Evolutionary conservation across 2,797 vertebrate genomes (phyloP).

Genomic region (Sebastes diaconus): DNA sequence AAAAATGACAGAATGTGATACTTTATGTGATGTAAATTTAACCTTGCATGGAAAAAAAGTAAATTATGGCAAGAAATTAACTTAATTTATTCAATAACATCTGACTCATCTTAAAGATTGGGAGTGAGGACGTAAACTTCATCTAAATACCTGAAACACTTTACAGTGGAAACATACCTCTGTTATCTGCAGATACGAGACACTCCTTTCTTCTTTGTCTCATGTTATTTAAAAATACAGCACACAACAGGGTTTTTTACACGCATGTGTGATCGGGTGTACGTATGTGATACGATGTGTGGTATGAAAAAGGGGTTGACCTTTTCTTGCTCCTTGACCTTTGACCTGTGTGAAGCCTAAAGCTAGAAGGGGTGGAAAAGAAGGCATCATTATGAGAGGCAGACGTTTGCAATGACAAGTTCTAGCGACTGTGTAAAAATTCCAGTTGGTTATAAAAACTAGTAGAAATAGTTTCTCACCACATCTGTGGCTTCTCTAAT

Average conservation of each 20-base stretch:
- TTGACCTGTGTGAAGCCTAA: constrained; percentile 11
- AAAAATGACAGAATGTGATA: neutral
- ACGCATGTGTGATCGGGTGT: neutral
- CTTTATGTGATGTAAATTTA: neutral
- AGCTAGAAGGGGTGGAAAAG: neutral
- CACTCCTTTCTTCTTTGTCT: constrained; percentile 1
- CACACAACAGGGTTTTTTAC: neutral
- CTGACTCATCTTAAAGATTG: neutral
- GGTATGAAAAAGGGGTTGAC: constrained; percentile 17
- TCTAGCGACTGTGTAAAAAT: neutral
- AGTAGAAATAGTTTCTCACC: neutral
- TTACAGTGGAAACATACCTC: neutral
- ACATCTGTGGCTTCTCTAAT: neutral
- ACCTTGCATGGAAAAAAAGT: neutral
- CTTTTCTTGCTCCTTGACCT: constrained; percentile 4
- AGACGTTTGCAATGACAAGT: neutral
- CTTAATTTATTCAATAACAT: neutral
- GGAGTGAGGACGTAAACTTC: neutral
- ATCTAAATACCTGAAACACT: constrained; percentile 3
- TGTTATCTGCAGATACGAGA: constrained; percentile 20
- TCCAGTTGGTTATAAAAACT: neutral
- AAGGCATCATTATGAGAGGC: neutral
- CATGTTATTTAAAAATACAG: constrained; percentile 3
- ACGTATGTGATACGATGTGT: neutral
- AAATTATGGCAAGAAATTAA: neutral